Evolutionary conservation across 2,888 invertebrate species (phyloP).

Genomic region (Athalia cordata): DNA sequence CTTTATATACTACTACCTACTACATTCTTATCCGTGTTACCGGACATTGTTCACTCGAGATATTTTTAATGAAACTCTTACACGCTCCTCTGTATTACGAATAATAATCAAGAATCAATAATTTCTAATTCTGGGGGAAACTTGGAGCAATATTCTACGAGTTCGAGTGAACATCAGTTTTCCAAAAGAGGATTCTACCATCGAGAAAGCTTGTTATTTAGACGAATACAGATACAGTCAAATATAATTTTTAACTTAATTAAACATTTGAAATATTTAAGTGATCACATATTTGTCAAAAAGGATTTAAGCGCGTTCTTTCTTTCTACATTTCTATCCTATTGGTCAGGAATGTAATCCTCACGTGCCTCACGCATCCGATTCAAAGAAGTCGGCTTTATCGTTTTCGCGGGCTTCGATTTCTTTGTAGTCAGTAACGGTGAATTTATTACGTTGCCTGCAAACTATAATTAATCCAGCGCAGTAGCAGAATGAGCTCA

Average conservation of each 20-base stretch:
- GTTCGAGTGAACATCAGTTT: too few species aligned
- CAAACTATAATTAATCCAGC: slow-evolving; percentile 77
- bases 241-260: too few species aligned
- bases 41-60: slow-evolving; percentile 1
- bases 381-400: slow-evolving; percentile 60
- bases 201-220: too few species aligned
- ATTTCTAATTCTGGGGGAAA: too few species aligned
- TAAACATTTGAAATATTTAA: too few species aligned
- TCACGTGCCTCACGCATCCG: background rate
- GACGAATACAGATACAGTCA: too few species aligned
- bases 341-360: too few species aligned
- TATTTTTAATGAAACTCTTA: slow-evolving; percentile 4
- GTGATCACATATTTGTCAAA: background rate
- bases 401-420: slow-evolving; percentile 47
- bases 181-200: too few species aligned
- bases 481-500: slow-evolving; percentile 77
- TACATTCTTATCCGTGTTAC: background rate
- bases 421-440: slow-evolving; percentile 62
- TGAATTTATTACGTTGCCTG: slow-evolving; percentile 72
- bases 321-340: background rate
- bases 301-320: background rate
- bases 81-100: background rate
- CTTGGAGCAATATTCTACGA: too few species aligned
- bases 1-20: slow-evolving; percentile 7
- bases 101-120: too few species aligned